These are phyloP conservation scores for Pseudopleuronectes americanus DNA, from an alignment of 2,797 vertebrate species.

Conservation along the genomic window DNA sequence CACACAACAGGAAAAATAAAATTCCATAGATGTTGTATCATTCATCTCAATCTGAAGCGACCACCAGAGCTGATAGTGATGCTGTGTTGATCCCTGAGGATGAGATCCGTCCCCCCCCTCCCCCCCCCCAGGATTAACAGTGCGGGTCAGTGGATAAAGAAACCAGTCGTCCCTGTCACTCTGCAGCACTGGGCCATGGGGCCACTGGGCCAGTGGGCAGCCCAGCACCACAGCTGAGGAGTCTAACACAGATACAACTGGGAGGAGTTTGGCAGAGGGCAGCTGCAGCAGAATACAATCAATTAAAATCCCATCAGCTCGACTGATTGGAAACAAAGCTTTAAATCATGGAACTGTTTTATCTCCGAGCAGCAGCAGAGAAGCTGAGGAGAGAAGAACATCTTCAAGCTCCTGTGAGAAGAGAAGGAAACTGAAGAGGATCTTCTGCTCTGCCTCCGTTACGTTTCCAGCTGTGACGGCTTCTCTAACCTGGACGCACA, in stretches of 20 bases:
- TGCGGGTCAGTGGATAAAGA: background rate
- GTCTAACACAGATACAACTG: background rate
- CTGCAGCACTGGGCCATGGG: background rate
- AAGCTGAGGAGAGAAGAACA: too few relatives aligned
- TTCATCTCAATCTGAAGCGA: too few relatives aligned
- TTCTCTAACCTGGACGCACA: background rate
- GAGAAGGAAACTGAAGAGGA: background rate
- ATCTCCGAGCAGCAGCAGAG: too few relatives aligned
- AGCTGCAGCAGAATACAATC: background rate
- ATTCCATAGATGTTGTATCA: too few relatives aligned
- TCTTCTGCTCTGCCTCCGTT: background rate
- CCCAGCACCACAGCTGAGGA: background rate
- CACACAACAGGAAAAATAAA: too few relatives aligned
- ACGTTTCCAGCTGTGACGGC: constrained; percentile 28
- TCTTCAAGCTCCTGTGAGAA: background rate
- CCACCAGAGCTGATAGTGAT: too few relatives aligned
- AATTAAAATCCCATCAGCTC: too few relatives aligned
- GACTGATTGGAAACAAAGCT: too few relatives aligned
- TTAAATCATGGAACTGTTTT: too few relatives aligned
- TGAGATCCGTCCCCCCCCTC: too few relatives aligned
- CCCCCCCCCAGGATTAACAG: too few relatives aligned
- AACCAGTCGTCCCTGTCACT: background rate
- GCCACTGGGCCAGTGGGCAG: background rate
- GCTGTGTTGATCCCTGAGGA: too few relatives aligned
- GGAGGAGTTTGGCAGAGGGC: background rate